phyloP scores from a whole-genome alignment of 2,888 invertebrate species.

The Drosophila pseudotakahashii region DNA sequence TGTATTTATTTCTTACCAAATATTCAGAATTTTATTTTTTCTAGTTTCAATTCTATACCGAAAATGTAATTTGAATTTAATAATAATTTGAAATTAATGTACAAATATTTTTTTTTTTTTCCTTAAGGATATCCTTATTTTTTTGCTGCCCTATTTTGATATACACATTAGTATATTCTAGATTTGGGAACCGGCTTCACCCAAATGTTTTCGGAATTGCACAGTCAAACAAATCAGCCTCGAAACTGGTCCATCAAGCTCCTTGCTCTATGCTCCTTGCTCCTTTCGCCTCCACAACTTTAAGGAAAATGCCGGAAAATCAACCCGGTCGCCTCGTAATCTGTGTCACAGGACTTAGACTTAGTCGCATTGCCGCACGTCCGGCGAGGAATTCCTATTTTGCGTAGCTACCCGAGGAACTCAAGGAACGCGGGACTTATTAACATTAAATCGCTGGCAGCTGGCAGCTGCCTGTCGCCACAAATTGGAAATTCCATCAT shows the following conservation, averaged over 20 bases:
- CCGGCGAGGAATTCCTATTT: constrained; percentile 72
- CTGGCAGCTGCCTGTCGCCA: constrained; percentile 58
- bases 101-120: too few relatives aligned
- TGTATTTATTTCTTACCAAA: too few relatives aligned
- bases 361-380: constrained; percentile 60
- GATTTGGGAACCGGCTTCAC: too few relatives aligned
- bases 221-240: constrained; percentile 13
- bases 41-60: too few relatives aligned
- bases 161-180: too few relatives aligned
- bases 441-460: constrained; percentile 74
- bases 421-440: constrained; percentile 66
- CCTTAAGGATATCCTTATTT: too few relatives aligned
- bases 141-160: too few relatives aligned
- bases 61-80: too few relatives aligned
- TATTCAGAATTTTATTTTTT: too few relatives aligned
- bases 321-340: constrained; percentile 44
- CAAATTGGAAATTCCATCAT: constrained; percentile 80
- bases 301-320: neutral
- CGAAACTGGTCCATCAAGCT: neutral
- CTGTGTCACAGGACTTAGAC: constrained; percentile 66
- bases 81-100: too few relatives aligned
- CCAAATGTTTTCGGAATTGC: constrained; percentile 8
- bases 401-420: constrained; percentile 45
- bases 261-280: neutral
- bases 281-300: neutral